Base-by-base conservation (phyloP, 1,140 invertebrate genomes). In the Leptopilina clavipes region DNA sequence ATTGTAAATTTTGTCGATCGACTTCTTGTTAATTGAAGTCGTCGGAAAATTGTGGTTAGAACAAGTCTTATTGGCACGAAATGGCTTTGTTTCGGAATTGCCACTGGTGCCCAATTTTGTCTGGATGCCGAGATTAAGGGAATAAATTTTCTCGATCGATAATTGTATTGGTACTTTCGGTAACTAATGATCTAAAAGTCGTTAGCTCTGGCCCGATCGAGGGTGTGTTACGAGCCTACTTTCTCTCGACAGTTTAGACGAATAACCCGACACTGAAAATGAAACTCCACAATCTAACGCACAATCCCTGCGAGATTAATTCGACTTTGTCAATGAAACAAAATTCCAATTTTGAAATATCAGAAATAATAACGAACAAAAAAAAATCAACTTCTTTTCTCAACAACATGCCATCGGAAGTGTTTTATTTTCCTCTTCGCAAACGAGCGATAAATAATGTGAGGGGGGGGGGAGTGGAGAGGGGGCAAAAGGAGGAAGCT, bases 181-280 rank as follows among this genome's bases (percentile, higher is more conserved):
- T 90, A 90, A 90, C 88, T 90, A 90, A 90, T 90, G 89, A 90
- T 90, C 89, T 86, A 87, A 90, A 89, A 90, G 89, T 89, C 87
- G 88, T 90, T 90, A 90, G 77, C 86, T 79, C 85, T 72, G 78
- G 84, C 82, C 82, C 79, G 81, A 81, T 84, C 83, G 80, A 82
- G 84, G 82, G 86, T 79, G 81, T 85, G 81, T 88, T 87, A 84
- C 83, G 81, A 83, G 82, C 80, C 77, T 85, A 78, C 76, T 82
- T 84, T 80, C 78, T 81, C 80, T 79, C 72, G 77, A 81, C 76
- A 78, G 78, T 31, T 74, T 73, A 83, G 78, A 78, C 82, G 77
- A 81, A 80, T 83, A 81, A 83, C 78, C 71, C 40, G 6, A 40
- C 37, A 40, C 76, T 77, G 82, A 87, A 87, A 88, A 89, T 88